phyloP scores from a whole-genome alignment of 2,113 vertebrate genomes.

The Ctenodactylus gundi region DNA sequence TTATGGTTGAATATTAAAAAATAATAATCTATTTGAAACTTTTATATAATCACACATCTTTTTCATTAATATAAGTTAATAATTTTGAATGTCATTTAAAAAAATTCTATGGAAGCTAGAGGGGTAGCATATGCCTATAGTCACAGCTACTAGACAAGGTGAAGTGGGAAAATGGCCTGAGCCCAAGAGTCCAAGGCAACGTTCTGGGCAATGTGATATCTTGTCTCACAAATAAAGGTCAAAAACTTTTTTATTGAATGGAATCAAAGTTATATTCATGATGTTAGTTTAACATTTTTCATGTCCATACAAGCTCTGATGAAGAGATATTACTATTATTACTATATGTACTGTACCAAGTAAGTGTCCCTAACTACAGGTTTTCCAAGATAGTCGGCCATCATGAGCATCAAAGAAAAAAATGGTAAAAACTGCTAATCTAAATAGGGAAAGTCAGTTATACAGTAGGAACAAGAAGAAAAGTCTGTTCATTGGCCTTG shows the following conservation, averaged over 20 bases:
- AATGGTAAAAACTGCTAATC: background rate
- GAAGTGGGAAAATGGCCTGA: too few species aligned
- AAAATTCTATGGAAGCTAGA: background rate
- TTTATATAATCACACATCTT: background rate
- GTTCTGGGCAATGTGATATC: background rate
- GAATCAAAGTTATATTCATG: background rate
- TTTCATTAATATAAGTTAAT: background rate
- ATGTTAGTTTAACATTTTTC: background rate
- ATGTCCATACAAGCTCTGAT: slow-evolving; percentile 4
- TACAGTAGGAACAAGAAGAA: background rate
- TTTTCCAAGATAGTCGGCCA: background rate
- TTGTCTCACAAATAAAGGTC: too few species aligned
- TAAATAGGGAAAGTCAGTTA: background rate
- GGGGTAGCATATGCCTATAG: background rate
- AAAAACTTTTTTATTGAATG: too few species aligned
- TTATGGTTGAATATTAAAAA: background rate
- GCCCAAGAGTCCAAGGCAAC: background rate
- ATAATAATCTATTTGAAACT: background rate
- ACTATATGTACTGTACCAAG: background rate
- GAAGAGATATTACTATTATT: too few species aligned
- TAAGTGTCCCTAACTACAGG: background rate
- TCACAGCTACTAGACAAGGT: background rate
- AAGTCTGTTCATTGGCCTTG: background rate
- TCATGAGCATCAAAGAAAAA: background rate
- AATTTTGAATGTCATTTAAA: background rate